Evolutionary conservation across 2,797 vertebrate genomes (phyloP).

Genomic region (Florisuga fusca): DNA sequence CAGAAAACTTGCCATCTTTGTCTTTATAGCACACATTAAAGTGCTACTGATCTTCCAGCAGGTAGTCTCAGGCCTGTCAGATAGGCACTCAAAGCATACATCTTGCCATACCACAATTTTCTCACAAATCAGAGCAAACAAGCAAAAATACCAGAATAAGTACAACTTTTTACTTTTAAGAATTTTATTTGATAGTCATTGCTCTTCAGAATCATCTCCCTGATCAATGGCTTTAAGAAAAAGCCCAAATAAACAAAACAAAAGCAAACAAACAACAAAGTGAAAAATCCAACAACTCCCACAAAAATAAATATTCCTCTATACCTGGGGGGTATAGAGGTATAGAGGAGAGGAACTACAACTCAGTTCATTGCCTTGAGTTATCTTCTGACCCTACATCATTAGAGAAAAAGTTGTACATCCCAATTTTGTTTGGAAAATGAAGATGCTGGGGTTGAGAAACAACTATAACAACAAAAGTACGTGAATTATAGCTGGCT

Average conservation of each 20-base stretch:
- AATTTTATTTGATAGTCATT: neutral
- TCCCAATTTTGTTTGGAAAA: neutral
- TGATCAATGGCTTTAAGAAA: neutral
- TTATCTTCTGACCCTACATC: neutral
- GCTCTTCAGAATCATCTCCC: neutral
- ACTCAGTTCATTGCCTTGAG: too few relatives aligned
- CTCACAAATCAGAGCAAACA: neutral
- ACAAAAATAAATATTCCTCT: neutral
- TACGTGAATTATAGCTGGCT: neutral
- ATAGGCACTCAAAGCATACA: neutral
- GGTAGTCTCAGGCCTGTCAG: neutral
- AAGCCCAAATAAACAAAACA: too few relatives aligned
- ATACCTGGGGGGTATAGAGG: too few relatives aligned
- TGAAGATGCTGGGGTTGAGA: neutral
- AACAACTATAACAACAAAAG: neutral
- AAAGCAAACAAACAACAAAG: too few relatives aligned
- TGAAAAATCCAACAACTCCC: neutral
- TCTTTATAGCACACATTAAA: neutral
- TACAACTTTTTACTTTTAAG: neutral
- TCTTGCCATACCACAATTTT: neutral
- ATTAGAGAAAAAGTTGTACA: neutral
- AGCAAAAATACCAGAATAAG: neutral
- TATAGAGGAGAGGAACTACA: neutral
- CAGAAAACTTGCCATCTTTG: neutral
- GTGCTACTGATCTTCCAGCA: neutral